Evolutionary conservation across 2,888 invertebrate species (phyloP).

Genomic region (Eupithecia exiguata): DNA sequence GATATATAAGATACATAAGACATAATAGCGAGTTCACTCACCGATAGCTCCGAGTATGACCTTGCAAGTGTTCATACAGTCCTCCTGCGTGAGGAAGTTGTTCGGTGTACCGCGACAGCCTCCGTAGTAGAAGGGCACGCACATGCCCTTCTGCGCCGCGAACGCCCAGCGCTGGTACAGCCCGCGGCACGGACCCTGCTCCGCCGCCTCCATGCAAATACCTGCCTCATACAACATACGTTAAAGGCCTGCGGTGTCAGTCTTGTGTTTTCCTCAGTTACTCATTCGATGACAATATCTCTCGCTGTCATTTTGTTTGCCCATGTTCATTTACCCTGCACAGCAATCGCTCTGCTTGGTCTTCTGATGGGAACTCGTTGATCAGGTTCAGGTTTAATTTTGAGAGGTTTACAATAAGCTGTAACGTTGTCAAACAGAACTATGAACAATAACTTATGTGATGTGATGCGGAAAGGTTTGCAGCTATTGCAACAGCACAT

Average conservation of each 20-base stretch:
- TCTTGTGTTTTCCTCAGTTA: neutral
- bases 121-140: conserved; percentile 94
- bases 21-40: neutral
- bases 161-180: conserved; percentile 95
- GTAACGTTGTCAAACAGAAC: neutral
- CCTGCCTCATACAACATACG: conserved; percentile 76
- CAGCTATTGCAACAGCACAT: neutral
- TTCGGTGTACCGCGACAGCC: conserved; percentile 96
- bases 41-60: conserved; percentile 67
- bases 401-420: neutral
- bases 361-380: neutral
- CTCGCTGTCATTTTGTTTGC: neutral
- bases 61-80: conserved; percentile 89
- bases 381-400: neutral
- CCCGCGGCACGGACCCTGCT: conserved; percentile 94
- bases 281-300: neutral
- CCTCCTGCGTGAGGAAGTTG: conserved; percentile 92
- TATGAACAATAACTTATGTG: neutral
- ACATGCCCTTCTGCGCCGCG: conserved; percentile 88
- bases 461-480: neutral
- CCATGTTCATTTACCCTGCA: neutral
- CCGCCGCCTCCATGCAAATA: conserved; percentile 91
- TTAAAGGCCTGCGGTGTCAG: too few relatives aligned
- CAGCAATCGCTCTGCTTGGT: neutral
- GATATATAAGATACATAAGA: too few relatives aligned